These are phyloP conservation scores for Chrysoperla carnea DNA, from an alignment of 1,140 invertebrate species.

Conservation along the genomic window DNA sequence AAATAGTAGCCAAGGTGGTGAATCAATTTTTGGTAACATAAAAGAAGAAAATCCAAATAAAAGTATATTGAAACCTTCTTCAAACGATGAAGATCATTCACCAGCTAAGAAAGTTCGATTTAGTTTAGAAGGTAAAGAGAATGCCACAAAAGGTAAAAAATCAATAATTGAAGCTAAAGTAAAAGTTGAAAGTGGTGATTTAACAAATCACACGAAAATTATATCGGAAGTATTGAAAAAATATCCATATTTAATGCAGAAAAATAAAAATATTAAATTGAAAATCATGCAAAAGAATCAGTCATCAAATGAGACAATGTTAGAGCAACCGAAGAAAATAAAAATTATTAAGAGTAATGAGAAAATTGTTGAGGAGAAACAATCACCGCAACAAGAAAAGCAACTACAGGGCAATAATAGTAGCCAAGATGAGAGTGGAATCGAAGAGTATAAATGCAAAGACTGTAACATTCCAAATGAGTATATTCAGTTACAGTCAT, in stretches of 20 bases:
- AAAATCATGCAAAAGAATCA: constrained; percentile 53
- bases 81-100: constrained; percentile 9
- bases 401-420: no score
- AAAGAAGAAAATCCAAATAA: constrained; percentile 19
- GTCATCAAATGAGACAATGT: no score
- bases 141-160: constrained; percentile 22
- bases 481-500: no score
- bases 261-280: constrained; percentile 70
- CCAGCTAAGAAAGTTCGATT: constrained; percentile 26
- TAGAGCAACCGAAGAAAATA: no score
- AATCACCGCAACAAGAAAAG: no score
- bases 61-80: constrained; percentile 7
- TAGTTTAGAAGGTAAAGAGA: constrained; percentile 27
- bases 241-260: constrained; percentile 70
- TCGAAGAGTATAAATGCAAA: constrained; percentile 32
- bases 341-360: no score
- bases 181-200: constrained; percentile 24
- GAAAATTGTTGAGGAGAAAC: no score
- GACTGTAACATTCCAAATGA: no score
- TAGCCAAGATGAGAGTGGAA: constrained; percentile 38
- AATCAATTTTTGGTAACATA: constrained; percentile 29
- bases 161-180: constrained; percentile 21
- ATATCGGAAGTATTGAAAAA: constrained; percentile 73
- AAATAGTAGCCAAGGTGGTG: constrained; percentile 24
- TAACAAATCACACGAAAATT: constrained; percentile 63